Conservation (phyloP, 2,797 vertebrate species). For the Sebastes umbrosus region DNA sequence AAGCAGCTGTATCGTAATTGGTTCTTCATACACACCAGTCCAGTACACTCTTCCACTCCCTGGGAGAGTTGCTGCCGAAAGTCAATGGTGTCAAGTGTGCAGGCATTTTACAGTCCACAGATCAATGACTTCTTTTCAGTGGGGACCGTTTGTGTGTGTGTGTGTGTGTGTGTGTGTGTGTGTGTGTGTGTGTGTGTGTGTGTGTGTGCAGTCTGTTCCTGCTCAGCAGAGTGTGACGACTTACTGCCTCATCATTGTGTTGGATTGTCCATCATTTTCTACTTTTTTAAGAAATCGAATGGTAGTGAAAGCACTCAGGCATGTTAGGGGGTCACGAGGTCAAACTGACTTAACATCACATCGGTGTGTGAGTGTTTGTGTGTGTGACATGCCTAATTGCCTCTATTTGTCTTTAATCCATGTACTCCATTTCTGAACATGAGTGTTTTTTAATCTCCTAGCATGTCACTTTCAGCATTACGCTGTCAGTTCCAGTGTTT, state of each 20-base stretch:
- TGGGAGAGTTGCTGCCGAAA: slow-evolving; percentile 5
- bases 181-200: background rate
- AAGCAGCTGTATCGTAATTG: slow-evolving; percentile 14
- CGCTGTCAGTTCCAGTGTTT: background rate
- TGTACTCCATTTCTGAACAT: background rate
- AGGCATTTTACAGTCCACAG: slow-evolving; percentile 2
- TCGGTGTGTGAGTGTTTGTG: background rate
- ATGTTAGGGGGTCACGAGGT: slow-evolving; percentile 17
- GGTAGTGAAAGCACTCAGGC: slow-evolving; percentile 1
- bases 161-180: too few species aligned
- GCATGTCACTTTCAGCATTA: background rate
- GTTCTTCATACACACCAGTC: background rate
- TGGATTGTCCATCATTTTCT: slow-evolving; percentile 23
- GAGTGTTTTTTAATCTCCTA: background rate
- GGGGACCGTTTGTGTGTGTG: background rate
- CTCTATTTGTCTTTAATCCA: background rate
- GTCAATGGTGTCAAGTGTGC: slow-evolving; percentile 34
- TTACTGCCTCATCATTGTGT: slow-evolving; percentile 28
- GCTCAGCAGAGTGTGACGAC: slow-evolving; percentile 22
- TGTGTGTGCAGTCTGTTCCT: slow-evolving; percentile 1
- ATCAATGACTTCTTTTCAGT: slow-evolving; percentile 30
- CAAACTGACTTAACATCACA: background rate
- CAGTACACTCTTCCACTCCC: background rate
- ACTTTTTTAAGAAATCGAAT: slow-evolving; percentile 33
- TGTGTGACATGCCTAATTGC: background rate